Conservation (phyloP, 1,140 invertebrate genomes). For the Bombus sibiricus region DNA sequence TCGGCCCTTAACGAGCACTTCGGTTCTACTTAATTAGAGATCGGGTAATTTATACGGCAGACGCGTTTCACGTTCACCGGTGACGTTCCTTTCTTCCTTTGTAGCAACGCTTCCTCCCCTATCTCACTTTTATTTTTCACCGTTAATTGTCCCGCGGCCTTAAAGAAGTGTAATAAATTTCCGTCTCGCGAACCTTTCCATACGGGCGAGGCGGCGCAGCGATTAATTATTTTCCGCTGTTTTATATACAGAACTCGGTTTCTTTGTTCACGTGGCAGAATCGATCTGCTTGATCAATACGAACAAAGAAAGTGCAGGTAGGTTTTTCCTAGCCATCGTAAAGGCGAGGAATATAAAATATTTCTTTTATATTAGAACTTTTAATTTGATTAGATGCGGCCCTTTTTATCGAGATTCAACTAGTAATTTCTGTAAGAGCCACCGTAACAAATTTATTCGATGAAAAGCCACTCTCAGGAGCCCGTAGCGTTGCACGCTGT, state of each 20-base stretch:
- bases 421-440: slow-evolving; percentile 61
- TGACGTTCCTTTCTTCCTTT: slow-evolving; percentile 38
- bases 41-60: slow-evolving; percentile 63
- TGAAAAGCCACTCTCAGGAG: slow-evolving; percentile 32
- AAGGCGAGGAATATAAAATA: neutral
- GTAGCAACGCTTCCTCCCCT: neutral
- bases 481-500: neutral
- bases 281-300: neutral
- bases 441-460: slow-evolving; percentile 69
- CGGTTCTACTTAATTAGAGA: slow-evolving; percentile 66
- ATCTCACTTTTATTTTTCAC: slow-evolving; percentile 35
- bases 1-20: slow-evolving; percentile 60
- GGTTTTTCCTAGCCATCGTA: neutral
- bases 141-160: slow-evolving; percentile 44
- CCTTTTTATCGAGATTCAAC: slow-evolving; percentile 31
- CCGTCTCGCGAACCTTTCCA: neutral
- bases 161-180: slow-evolving; percentile 44
- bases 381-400: neutral
- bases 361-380: slow-evolving; percentile 10
- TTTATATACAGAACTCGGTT: neutral
- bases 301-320: neutral
- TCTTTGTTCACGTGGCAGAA: neutral
- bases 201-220: too few species aligned
- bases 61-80: slow-evolving; percentile 46
- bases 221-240: slow-evolving; percentile 29